Evolutionary conservation across 1,140 invertebrate genomes (phyloP), one percentile per base, ranked within the genome.

Genomic region (Ips nitidus): DNA sequence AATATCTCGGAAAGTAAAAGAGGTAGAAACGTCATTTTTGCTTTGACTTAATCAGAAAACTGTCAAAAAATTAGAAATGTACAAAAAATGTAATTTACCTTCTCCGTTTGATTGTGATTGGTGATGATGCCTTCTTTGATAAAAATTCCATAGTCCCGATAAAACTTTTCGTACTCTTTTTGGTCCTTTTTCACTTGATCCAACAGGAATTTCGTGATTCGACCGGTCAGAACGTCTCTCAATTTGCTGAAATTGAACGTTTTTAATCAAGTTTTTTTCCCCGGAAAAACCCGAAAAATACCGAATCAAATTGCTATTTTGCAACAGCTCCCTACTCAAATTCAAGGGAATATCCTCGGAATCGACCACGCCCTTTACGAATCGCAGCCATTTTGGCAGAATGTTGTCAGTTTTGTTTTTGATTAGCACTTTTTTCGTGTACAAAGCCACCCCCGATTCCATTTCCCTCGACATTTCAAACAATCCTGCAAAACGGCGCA

Each of bases 301-400:
- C 91, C 87, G 86, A 67, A 99, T 97, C 1, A 98, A 84, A 39
- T 88, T 86, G 80, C 93, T 95, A 77, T 98, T 97, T 82, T 99
- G 97, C 8, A 99, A 83, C 50, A 99, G 83, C 82, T 99, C 97
- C 79, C 97, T 85, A 77, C 95, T 98, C 52, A 99, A 85, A 87
- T 99, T 98, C 36, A 99, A 84, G 5, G 97, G 97, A 85, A 99
- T 98, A 79, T 99, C 97, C 85, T 98, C 97, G 3, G 94, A 97
- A 83, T 98, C 97, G 4, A 98, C 94, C 39, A 98, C 95, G 79
- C 97, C 93, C 90, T 94, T 97, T 1, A 98, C 82, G 82, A 98
- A 98, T 75, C 95, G 82, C 55, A 98, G 82, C 94, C 95, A 98
- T 79, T 95, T 95, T 1, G 96, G 96, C 69, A 98, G 81, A 71